Percentiles rank a stretch among this genome's conserved stretches.
Conservation (phyloP, 2,113 vertebrate genomes). For the Corythoichthys intestinalis region DNA sequence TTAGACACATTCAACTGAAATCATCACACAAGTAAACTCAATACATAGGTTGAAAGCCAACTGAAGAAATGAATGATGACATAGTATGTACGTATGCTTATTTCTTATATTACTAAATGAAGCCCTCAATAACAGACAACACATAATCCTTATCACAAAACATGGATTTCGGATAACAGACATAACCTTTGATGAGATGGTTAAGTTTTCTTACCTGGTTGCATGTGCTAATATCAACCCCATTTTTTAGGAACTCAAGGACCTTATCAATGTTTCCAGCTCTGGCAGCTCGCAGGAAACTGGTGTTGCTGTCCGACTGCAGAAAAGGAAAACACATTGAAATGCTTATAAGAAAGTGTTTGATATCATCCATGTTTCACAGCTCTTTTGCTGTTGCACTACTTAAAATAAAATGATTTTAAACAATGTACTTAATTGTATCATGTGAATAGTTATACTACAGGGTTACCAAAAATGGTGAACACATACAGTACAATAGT, state of each 20-base stretch:
- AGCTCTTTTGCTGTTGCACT: background rate
- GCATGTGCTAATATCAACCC: slow-evolving; percentile 91
- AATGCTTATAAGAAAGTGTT: slow-evolving; percentile 1
- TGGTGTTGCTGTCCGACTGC: slow-evolving; percentile 98
- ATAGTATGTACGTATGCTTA: no score
- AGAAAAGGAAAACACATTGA: slow-evolving; percentile 27
- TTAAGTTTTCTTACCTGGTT: slow-evolving; percentile 84
- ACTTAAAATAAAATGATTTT: background rate
- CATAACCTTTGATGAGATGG: no score
- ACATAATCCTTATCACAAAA: background rate
- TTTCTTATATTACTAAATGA: no score
- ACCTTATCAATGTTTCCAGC: slow-evolving; percentile 96
- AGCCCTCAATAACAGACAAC: no score
- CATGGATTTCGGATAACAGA: background rate
- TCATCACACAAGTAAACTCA: no score
- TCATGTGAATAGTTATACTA: background rate
- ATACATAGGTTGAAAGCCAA: no score
- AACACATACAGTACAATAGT: no score
- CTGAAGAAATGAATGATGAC: no score
- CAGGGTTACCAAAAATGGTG: background rate
- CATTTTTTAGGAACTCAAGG: slow-evolving; percentile 90
- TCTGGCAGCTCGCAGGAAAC: slow-evolving; percentile 92
- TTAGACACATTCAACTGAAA: no score
- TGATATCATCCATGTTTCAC: background rate
- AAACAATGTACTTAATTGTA: background rate